Percentiles rank a stretch among this genome's conserved stretches.
Evolutionary conservation across 2,888 invertebrate species (phyloP).

Genomic region (Theretra japonica): DNA sequence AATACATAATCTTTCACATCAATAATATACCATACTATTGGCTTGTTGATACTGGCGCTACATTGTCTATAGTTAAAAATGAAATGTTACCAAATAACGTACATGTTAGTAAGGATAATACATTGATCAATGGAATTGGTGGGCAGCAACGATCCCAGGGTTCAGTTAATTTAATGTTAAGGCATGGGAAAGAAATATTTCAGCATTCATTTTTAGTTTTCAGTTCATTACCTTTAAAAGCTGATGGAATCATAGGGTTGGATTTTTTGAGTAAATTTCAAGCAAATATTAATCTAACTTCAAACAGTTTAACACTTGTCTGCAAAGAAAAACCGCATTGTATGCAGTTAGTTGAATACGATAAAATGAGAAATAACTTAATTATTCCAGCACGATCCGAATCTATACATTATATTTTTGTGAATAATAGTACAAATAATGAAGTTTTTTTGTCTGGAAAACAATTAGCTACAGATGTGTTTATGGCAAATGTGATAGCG

Average conservation of each 20-base stretch:
- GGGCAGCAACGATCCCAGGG: neutral
- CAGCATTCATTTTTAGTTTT: neutral
- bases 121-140: neutral
- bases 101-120: neutral
- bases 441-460: neutral
- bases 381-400: conserved; percentile 11
- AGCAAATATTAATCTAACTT: conserved; percentile 1
- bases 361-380: neutral
- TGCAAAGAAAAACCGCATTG: neutral
- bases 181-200: neutral
- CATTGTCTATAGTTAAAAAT: too few species aligned
- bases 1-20: neutral
- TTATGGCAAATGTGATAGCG: neutral
- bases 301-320: conserved; percentile 2
- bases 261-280: conserved; percentile 26
- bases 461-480: conserved; percentile 7
- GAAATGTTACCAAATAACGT: neutral
- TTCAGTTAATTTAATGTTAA: conserved; percentile 1
- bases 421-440: neutral
- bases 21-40: neutral
- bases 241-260: conserved; percentile 18
- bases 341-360: neutral
- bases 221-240: neutral
- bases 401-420: conserved; percentile 6
- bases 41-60: too few species aligned